These are phyloP conservation scores for Aphelinus atriplicis DNA, from an alignment of 1,140 invertebrate genomes.

Conservation along the genomic window DNA sequence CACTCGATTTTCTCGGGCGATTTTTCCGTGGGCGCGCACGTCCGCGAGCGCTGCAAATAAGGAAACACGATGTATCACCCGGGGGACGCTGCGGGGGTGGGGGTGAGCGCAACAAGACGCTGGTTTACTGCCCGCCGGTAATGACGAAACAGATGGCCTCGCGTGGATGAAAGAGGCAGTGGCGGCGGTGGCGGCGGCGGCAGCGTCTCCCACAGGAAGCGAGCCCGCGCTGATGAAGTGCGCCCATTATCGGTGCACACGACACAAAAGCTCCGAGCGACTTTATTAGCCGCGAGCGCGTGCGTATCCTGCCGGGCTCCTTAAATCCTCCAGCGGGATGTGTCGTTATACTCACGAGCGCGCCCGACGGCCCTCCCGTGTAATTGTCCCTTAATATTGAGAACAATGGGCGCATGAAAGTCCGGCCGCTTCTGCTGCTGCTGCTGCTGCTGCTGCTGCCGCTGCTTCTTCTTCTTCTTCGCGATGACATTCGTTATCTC, in stretches of 20 bases:
- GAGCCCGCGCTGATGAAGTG: slow-evolving; percentile 61
- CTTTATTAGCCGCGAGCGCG: slow-evolving; percentile 61
- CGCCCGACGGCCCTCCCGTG: slow-evolving; percentile 40
- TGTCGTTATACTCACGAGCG: slow-evolving; percentile 34
- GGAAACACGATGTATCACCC: slow-evolving; percentile 67
- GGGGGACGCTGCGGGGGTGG: slow-evolving; percentile 53
- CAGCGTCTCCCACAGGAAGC: slow-evolving; percentile 53
- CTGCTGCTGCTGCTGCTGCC: background rate
- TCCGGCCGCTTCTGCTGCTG: background rate
- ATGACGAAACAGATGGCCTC: slow-evolving; percentile 67
- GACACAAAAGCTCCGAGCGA: slow-evolving; percentile 59
- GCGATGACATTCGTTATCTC: slow-evolving; percentile 33
- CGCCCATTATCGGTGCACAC: slow-evolving; percentile 60
- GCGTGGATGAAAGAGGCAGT: slow-evolving; percentile 33
- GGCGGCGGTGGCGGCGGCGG: slow-evolving; percentile 25
- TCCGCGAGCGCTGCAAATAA: slow-evolving; percentile 55
- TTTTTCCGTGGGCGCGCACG: slow-evolving; percentile 64
- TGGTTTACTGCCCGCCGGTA: slow-evolving; percentile 65
- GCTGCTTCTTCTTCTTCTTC: background rate
- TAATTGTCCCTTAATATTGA: slow-evolving; percentile 50
- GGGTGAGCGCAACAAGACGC: slow-evolving; percentile 40
- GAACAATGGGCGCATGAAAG: slow-evolving; percentile 39
- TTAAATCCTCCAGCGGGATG: slow-evolving; percentile 52
- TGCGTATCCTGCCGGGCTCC: slow-evolving; percentile 32
- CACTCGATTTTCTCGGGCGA: slow-evolving; percentile 66